A percentile compares a stretch with the other conserved stretches of the same genome.
Evolutionary conservation across 2,888 invertebrate species (phyloP).

Genomic region (Sphaerophoria rueppellii): DNA sequence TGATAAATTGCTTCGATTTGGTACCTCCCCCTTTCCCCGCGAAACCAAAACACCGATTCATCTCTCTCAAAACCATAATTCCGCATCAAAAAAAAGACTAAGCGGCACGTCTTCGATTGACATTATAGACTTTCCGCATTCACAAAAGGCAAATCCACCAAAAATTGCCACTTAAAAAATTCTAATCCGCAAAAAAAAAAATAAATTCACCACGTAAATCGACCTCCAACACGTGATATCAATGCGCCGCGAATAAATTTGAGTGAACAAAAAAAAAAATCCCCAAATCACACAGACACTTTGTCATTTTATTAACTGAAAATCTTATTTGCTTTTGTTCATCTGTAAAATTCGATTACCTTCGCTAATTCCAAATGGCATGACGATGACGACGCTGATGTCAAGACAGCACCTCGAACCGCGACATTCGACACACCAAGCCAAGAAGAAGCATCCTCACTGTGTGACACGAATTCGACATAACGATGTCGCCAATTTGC

Average conservation of each 20-base stretch:
- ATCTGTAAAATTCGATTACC: slow-evolving; percentile 74
- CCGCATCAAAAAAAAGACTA: neutral
- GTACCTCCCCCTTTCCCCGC: neutral
- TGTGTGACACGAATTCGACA: slow-evolving; percentile 68
- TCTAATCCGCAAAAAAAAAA: slow-evolving; percentile 62
- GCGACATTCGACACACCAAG: neutral
- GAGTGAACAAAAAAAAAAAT: slow-evolving; percentile 10
- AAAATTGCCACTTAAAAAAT: slow-evolving; percentile 70
- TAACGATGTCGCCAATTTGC: slow-evolving; percentile 71
- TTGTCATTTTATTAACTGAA: slow-evolving; percentile 80
- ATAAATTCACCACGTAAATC: slow-evolving; percentile 46
- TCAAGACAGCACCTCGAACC: slow-evolving; percentile 30
- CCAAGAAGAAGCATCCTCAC: slow-evolving; percentile 1
- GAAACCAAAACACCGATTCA: neutral
- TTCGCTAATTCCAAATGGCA: slow-evolving; percentile 69
- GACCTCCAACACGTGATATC: neutral
- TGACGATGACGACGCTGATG: slow-evolving; percentile 3
- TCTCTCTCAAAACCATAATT: slow-evolving; percentile 5
- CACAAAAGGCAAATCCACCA: slow-evolving; percentile 46
- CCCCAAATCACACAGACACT: slow-evolving; percentile 63
- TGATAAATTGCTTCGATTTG: neutral
- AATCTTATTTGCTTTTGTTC: slow-evolving; percentile 82
- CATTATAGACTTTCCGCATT: slow-evolving; percentile 9
- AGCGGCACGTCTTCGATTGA: slow-evolving; percentile 29
- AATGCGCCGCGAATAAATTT: neutral